A percentile compares a stretch with the other conserved stretches of the same genome.
These are phyloP conservation scores for Acanthosepion lycidas DNA, from an alignment of 2,888 invertebrate genomes.

Conservation along the genomic window DNA sequence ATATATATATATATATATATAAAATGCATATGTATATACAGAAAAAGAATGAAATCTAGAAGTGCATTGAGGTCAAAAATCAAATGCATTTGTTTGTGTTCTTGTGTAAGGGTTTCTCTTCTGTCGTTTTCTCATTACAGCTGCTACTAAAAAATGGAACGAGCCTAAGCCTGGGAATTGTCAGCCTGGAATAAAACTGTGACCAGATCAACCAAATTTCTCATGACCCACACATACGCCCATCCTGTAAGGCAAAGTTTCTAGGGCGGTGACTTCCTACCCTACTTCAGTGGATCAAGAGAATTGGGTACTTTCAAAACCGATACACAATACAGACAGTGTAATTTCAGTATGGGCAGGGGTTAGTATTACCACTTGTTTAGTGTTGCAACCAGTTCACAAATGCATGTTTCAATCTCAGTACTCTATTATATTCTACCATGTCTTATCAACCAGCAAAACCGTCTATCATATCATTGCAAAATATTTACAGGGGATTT, in stretches of 20 bases:
- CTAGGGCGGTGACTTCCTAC: conserved; percentile 25
- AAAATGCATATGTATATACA: neutral
- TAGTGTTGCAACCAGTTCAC: too few relatives aligned
- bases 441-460: too few relatives aligned
- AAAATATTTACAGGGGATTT: too few relatives aligned
- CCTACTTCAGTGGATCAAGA: neutral
- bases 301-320: neutral
- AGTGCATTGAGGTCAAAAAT: neutral
- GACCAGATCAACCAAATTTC: neutral
- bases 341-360: neutral
- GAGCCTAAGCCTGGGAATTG: neutral
- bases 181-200: neutral
- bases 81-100: neutral
- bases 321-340: neutral
- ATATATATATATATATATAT: too few relatives aligned
- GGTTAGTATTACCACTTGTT: too few relatives aligned
- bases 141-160: conserved; percentile 9
- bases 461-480: too few relatives aligned
- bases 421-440: too few relatives aligned
- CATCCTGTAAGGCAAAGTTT: neutral
- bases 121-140: neutral
- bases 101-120: neutral
- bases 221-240: neutral
- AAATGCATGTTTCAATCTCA: too few relatives aligned
- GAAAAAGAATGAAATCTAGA: neutral